phyloP scores from a whole-genome alignment of 2,113 vertebrate genomes.

The Empidonax alnorum region DNA sequence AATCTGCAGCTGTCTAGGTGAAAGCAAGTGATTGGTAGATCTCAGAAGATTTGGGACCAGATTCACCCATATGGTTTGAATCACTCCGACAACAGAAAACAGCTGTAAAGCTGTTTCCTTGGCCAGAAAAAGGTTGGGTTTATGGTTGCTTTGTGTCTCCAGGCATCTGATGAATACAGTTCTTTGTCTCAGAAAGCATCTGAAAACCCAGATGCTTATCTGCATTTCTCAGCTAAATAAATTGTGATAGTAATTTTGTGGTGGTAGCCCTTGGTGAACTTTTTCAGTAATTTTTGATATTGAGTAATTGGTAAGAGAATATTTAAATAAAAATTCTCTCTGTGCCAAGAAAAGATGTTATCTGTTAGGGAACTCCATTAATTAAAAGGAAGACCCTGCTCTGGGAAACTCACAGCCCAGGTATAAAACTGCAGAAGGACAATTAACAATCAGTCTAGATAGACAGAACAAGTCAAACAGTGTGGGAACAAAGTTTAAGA shows the following conservation, averaged over 20 bases:
- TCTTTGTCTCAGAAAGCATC: neutral
- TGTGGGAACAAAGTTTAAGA: neutral
- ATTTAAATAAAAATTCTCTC: neutral
- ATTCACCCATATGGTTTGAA: constrained; percentile 29
- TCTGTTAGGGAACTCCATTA: neutral
- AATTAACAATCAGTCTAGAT: neutral
- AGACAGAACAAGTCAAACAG: neutral
- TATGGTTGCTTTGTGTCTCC: neutral
- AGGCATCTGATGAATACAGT: constrained; percentile 20
- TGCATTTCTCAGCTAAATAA: constrained; percentile 32
- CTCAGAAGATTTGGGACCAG: constrained; percentile 29
- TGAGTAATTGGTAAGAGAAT: neutral
- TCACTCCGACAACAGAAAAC: constrained; percentile 30
- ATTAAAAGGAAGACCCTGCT: neutral
- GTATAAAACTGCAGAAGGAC: neutral
- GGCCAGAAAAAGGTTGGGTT: neutral
- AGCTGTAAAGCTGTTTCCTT: constrained; percentile 27
- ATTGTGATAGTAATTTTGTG: neutral
- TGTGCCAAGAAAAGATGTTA: neutral
- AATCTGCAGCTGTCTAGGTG: constrained; percentile 34
- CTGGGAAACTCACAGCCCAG: neutral
- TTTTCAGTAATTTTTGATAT: constrained; percentile 6
- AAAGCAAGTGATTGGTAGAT: constrained; percentile 16
- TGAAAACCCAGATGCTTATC: constrained; percentile 22
- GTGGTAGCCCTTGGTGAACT: neutral